A percentile compares a stretch with the other conserved stretches of the same genome.
Evolutionary conservation across 2,888 invertebrate genomes (phyloP).

Genomic region (Drosophila quinaria): DNA sequence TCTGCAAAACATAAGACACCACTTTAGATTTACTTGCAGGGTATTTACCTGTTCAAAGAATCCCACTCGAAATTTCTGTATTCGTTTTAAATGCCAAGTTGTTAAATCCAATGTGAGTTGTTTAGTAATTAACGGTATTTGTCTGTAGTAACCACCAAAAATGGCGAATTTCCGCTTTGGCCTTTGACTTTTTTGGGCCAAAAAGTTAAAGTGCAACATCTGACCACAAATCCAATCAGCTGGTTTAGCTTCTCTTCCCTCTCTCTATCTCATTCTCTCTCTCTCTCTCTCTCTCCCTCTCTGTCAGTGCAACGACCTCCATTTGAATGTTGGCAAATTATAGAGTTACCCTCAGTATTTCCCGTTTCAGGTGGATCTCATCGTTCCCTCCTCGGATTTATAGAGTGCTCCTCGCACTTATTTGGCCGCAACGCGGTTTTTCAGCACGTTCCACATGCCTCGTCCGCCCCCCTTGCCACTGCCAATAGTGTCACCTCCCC

Average conservation of each 20-base stretch:
- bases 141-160: neutral
- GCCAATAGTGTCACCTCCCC: neutral
- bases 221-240: conserved; percentile 49
- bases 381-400: conserved; percentile 25
- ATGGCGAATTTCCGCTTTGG: neutral
- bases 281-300: too few relatives aligned
- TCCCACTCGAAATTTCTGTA: neutral
- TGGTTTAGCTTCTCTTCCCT: neutral
- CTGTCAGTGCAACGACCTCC: neutral
- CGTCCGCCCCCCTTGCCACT: neutral
- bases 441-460: conserved; percentile 62
- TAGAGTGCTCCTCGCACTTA: conserved; percentile 47
- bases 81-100: conserved; percentile 6
- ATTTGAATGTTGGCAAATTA: conserved; percentile 40
- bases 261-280: neutral
- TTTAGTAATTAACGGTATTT: conserved; percentile 25
- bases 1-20: neutral
- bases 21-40: neutral
- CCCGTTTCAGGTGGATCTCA: conserved; percentile 33
- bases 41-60: neutral
- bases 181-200: neutral
- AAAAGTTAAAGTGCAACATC: conserved; percentile 21
- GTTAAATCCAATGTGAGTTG: conserved; percentile 8
- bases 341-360: conserved; percentile 23
- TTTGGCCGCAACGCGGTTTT: conserved; percentile 69